Conservation (phyloP, 2,797 vertebrate genomes). For the Oreonectes daqikongensis region DNA sequence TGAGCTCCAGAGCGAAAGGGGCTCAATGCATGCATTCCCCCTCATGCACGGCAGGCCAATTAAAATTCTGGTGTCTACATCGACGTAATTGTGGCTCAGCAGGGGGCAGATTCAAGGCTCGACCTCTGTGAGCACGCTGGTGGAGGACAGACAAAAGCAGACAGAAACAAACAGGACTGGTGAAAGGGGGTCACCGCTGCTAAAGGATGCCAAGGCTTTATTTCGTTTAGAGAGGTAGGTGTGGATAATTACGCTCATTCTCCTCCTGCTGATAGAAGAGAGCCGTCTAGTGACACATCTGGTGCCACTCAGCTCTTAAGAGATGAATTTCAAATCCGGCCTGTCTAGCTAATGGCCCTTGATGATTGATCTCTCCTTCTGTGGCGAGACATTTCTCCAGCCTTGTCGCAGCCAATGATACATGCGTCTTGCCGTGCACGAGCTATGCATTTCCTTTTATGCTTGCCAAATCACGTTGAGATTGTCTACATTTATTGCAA, state of each 20-base stretch:
- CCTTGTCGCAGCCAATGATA: slow-evolving; percentile 49
- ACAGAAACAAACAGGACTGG: slow-evolving; percentile 73
- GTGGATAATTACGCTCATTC: slow-evolving; percentile 72
- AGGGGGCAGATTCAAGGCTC: slow-evolving; percentile 38
- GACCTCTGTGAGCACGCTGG: slow-evolving; percentile 37
- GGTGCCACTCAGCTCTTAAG: slow-evolving; percentile 67
- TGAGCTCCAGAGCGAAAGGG: slow-evolving; percentile 62
- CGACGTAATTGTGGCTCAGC: slow-evolving; percentile 65
- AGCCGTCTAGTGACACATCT: slow-evolving; percentile 68
- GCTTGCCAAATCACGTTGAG: slow-evolving; percentile 31
- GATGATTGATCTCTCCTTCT: slow-evolving; percentile 69
- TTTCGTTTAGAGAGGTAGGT: slow-evolving; percentile 51
- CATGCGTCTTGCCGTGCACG: slow-evolving; percentile 35
- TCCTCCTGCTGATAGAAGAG: slow-evolving; percentile 67
- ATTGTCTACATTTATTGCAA: slow-evolving; percentile 58
- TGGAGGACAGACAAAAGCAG: slow-evolving; percentile 39
- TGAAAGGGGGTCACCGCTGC: slow-evolving; percentile 64
- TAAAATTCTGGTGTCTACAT: slow-evolving; percentile 67
- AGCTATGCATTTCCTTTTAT: slow-evolving; percentile 35
- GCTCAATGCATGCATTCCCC: slow-evolving; percentile 62
- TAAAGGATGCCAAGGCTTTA: slow-evolving; percentile 8
- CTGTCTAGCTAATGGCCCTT: slow-evolving; percentile 63
- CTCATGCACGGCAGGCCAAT: slow-evolving; percentile 62
- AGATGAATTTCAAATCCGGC: slow-evolving; percentile 68
- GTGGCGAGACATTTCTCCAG: slow-evolving; percentile 52